Percentiles rank a stretch among this genome's conserved stretches.
Evolutionary conservation across 2,797 vertebrate genomes (phyloP).

Genomic region (Sebastes minor): DNA sequence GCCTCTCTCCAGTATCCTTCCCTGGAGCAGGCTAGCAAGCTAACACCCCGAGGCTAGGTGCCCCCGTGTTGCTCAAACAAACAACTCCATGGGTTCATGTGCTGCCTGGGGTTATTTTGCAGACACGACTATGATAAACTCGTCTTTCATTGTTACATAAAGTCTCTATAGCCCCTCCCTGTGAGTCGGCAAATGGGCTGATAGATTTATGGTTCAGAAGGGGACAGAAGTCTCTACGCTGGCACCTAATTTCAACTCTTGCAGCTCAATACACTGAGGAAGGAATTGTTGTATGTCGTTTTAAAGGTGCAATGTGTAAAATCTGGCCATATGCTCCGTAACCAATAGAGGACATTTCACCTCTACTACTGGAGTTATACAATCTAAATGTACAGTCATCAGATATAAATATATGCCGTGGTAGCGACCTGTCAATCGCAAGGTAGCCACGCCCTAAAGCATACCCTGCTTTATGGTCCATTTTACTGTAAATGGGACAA

Average conservation of each 20-base stretch:
- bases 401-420: no score
- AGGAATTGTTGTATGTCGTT: not conserved
- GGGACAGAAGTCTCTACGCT: not conserved
- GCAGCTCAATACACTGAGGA: not conserved
- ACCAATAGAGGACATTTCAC: fast-evolving
- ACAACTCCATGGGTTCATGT: conserved; percentile 3
- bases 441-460: no score
- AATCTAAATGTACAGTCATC: not conserved
- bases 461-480: no score
- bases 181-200: conserved; percentile 2
- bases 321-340: not conserved
- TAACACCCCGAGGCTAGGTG: not conserved
- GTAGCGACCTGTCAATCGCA: no score
- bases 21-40: not conserved
- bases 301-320: not conserved
- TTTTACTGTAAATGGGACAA: fast-evolving
- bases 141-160: conserved; percentile 30
- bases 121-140: conserved; percentile 16
- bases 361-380: not conserved
- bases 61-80: not conserved
- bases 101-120: conserved; percentile 9
- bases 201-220: conserved; percentile 4
- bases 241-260: not conserved
- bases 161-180: not conserved
- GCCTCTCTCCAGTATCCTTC: not conserved